These are phyloP conservation scores for Python bivittatus DNA, from an alignment of 2,113 vertebrate genomes.

Conservation along the genomic window DNA sequence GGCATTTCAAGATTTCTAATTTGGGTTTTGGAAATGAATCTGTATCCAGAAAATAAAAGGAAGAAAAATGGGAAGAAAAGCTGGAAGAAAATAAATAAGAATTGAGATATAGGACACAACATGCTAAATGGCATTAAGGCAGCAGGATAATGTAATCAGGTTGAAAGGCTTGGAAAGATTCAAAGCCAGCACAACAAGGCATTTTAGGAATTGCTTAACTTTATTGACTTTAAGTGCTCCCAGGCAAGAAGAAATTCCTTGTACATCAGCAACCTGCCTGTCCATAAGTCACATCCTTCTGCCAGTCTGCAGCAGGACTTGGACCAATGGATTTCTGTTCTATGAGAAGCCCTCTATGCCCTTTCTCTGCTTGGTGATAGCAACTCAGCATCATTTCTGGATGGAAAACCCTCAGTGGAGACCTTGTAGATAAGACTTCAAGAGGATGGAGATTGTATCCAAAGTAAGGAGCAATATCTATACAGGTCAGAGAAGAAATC, in stretches of 20 bases:
- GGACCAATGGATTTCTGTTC: neutral
- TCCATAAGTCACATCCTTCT: neutral
- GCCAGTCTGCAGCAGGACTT: neutral
- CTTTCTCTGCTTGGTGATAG: neutral
- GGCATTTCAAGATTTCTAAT: neutral
- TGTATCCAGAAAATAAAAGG: neutral
- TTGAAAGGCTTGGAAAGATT: neutral
- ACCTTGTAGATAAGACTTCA: neutral
- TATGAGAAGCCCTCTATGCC: neutral
- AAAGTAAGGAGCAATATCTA: neutral
- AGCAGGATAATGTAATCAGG: neutral
- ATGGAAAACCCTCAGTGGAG: neutral
- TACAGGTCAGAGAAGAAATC: neutral
- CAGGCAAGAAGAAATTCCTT: neutral
- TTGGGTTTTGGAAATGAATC: neutral
- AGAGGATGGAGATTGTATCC: neutral
- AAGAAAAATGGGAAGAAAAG: too few relatives aligned
- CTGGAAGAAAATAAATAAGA: neutral
- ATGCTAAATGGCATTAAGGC: neutral
- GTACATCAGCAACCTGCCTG: neutral
- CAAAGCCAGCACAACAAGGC: neutral
- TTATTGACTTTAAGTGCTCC: neutral
- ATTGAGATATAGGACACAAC: neutral
- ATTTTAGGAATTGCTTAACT: neutral
- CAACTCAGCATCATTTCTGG: neutral